phyloP scores from a whole-genome alignment of 2,888 invertebrate species.

The Pollenia angustigena region DNA sequence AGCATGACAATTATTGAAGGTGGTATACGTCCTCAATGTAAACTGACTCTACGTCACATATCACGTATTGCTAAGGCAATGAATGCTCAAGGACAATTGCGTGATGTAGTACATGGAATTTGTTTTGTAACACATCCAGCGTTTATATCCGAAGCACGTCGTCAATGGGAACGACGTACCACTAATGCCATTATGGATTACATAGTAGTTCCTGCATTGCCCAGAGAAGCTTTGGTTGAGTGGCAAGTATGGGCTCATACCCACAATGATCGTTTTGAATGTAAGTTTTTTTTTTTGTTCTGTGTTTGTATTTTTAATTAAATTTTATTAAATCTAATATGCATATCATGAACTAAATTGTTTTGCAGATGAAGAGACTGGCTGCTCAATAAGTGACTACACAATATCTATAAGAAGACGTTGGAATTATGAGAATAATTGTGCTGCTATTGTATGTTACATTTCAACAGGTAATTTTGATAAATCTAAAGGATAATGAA shows the following conservation, averaged over 20 bases:
- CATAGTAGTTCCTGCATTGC: constrained; percentile 92
- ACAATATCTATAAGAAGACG: constrained; percentile 93
- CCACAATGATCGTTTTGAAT: constrained; percentile 94
- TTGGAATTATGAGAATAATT: constrained; percentile 95
- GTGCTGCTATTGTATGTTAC: constrained; percentile 93
- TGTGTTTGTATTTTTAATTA: not conserved
- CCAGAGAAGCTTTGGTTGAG: constrained; percentile 92
- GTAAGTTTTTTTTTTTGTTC: constrained; percentile 85
- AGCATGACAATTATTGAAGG: constrained; percentile 90
- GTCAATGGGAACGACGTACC: constrained; percentile 92
- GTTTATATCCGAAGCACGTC: constrained; percentile 89
- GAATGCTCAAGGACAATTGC: constrained; percentile 89
- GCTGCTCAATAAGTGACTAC: constrained; percentile 92
- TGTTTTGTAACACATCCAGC: constrained; percentile 92
- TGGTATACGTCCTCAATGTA: constrained; percentile 92
- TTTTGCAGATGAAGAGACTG: constrained; percentile 92
- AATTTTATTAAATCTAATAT: not conserved
- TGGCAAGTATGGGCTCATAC: constrained; percentile 97
- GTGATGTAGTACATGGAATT: constrained; percentile 94
- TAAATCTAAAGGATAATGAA: not conserved
- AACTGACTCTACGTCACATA: constrained; percentile 93
- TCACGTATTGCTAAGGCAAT: constrained; percentile 92
- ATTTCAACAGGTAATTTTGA: constrained; percentile 87
- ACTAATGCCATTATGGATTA: constrained; percentile 95
- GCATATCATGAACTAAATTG: not conserved